These are phyloP conservation scores for Peromyscus leucopus DNA, from an alignment of 2,113 vertebrate genomes.

Conservation along the genomic window DNA sequence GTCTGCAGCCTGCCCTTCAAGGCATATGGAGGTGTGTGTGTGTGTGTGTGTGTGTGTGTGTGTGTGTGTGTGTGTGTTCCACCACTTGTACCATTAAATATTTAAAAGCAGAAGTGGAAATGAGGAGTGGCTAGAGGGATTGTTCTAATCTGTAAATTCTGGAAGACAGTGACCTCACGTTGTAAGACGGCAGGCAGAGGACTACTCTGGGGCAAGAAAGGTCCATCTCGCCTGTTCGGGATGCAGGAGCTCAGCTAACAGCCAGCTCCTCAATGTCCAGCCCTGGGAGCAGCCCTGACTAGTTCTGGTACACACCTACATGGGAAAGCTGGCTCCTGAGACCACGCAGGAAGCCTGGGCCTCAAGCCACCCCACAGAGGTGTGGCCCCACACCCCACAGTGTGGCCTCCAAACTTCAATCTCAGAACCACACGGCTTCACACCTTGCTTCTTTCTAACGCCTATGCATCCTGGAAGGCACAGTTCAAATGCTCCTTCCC, in stretches of 20 bases:
- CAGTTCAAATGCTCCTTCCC: background rate
- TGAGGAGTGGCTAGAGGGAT: background rate
- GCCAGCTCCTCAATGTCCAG: background rate
- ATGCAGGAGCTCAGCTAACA: background rate
- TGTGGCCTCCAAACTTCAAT: background rate
- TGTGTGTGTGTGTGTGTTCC: too few species aligned
- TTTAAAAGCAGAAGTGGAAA: conserved; percentile 51
- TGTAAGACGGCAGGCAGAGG: background rate
- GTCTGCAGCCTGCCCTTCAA: background rate
- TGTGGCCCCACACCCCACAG: background rate
- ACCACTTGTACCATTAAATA: background rate
- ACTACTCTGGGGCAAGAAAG: background rate
- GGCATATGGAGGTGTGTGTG: background rate
- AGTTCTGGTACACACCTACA: background rate
- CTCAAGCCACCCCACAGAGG: background rate
- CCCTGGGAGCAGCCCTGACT: background rate
- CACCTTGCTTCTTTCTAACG: background rate
- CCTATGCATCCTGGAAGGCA: background rate
- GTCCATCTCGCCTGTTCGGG: accelerated
- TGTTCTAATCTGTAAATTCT: background rate
- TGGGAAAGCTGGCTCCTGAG: background rate
- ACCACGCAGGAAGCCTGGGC: background rate
- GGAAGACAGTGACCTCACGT: background rate
- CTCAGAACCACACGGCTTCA: background rate
- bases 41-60: too few species aligned